Percentiles rank a stretch among this genome's conserved stretches.
These are phyloP conservation scores for Porites evermanni DNA, from an alignment of 92 coral and sea anemone species.

Conservation along the genomic window DNA sequence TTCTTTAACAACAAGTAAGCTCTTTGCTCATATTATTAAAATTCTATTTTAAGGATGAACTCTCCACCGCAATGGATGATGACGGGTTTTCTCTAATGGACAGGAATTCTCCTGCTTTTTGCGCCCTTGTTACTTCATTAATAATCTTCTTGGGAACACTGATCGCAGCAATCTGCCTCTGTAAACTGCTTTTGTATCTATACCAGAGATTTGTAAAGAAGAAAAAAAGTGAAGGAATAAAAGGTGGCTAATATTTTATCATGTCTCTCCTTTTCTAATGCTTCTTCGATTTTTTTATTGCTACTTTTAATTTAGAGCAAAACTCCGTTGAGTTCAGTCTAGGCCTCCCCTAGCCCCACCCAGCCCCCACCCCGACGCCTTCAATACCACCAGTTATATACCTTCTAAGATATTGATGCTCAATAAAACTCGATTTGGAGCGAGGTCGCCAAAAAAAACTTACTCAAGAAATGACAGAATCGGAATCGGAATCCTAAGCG, in stretches of 20 bases:
- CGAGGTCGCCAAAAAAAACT: too few species aligned
- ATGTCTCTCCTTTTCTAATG: neutral
- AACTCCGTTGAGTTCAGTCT: too few species aligned
- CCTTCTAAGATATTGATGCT: too few species aligned
- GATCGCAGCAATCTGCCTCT: conserved; percentile 12
- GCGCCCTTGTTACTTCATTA: conserved; percentile 5
- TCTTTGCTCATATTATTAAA: neutral
- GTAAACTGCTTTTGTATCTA: neutral
- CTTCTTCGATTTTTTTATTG: neutral
- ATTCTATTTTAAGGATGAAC: neutral
- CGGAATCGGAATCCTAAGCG: too few species aligned
- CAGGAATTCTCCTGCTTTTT: conserved; percentile 9
- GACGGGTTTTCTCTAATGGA: neutral
- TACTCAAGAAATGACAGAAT: too few species aligned
- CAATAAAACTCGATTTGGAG: too few species aligned
- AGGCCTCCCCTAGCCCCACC: too few species aligned
- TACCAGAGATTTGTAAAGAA: conserved; percentile 2
- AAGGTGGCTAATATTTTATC: too few species aligned
- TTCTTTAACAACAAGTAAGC: too few species aligned
- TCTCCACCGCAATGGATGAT: neutral
- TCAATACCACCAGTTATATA: too few species aligned
- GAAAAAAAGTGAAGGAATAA: neutral
- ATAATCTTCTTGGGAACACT: conserved; percentile 8
- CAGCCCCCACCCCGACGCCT: too few species aligned
- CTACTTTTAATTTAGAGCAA: too few species aligned